Conservation (phyloP, 2,797 vertebrate species). For the Onychomys torridus region DNA sequence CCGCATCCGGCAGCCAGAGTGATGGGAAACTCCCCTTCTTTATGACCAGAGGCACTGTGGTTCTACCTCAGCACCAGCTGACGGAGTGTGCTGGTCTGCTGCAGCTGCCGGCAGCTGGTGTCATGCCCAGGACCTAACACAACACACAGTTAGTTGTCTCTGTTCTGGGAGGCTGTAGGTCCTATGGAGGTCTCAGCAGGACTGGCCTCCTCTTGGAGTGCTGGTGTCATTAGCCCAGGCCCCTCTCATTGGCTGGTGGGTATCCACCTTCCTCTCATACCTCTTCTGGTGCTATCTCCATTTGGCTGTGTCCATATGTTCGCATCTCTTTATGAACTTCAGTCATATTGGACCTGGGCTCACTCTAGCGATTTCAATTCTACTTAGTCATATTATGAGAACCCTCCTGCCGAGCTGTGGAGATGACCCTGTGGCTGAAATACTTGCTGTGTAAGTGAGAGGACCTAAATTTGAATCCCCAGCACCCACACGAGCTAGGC, state of each 20-base stretch:
- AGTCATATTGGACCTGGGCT: too few relatives aligned
- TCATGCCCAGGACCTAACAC: neutral
- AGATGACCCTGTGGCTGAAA: neutral
- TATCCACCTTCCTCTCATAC: neutral
- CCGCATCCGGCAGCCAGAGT: neutral
- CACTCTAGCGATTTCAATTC: neutral
- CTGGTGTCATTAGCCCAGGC: too few relatives aligned
- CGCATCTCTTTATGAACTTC: neutral
- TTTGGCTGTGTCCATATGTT: neutral
- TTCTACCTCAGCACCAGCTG: too few relatives aligned
- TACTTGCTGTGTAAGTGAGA: neutral
- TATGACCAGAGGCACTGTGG: neutral
- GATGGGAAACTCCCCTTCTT: neutral
- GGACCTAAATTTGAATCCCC: too few relatives aligned
- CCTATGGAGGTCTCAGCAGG: neutral
- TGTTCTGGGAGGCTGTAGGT: neutral
- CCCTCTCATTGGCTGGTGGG: neutral
- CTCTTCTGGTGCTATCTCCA: neutral
- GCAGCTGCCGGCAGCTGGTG: rapidly evolving
- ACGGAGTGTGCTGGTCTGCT: rapidly evolving
- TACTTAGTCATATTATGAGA: neutral
- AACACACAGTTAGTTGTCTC: neutral
- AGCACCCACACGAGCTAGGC: neutral
- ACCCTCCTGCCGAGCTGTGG: neutral
- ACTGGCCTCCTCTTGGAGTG: neutral